Evolutionary conservation across 2,888 invertebrate genomes (phyloP).

Genomic region (Spisula subtruncata): DNA sequence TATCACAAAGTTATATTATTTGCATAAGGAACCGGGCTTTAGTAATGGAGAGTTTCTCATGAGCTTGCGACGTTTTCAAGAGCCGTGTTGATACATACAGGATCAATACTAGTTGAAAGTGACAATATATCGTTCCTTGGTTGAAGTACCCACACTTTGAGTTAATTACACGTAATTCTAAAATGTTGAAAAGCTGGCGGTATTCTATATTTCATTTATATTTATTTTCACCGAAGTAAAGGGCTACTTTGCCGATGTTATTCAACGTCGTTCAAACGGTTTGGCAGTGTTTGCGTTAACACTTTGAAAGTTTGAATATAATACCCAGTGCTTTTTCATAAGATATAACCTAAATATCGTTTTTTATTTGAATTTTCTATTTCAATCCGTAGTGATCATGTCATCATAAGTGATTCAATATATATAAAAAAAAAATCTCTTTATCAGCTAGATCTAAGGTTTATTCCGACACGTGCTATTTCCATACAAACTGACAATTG

Average conservation of each 20-base stretch:
- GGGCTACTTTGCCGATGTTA: not conserved
- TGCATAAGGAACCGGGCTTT: conserved; percentile 47
- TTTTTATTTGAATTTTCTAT: not conserved
- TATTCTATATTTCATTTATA: conserved; percentile 23
- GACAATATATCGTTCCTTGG: conserved; percentile 12
- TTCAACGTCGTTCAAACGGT: conserved; percentile 5
- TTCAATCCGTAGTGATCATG: not conserved
- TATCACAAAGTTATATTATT: conserved; percentile 59
- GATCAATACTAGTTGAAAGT: conserved; percentile 25
- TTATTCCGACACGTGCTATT: not conserved
- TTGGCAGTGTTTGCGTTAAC: too few relatives aligned
- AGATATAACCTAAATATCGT: not conserved
- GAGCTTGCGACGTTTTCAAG: conserved; percentile 30
- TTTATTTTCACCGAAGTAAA: conserved; percentile 8
- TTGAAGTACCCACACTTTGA: conserved; percentile 25
- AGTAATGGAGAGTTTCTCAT: conserved; percentile 46
- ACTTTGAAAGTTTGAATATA: not conserved
- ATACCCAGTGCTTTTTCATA: conserved; percentile 6
- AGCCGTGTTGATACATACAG: conserved; percentile 28
- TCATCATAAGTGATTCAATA: conserved; percentile 7
- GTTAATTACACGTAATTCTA: conserved; percentile 46
- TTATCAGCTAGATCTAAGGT: not conserved
- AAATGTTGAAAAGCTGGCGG: conserved; percentile 29
- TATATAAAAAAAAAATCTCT: not conserved
- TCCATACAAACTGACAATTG: not conserved